Evolutionary conservation across 1,140 invertebrate species (phyloP), one percentile per base, ranked within the genome.

Genomic region (Lepidotrigona ventralis): DNA sequence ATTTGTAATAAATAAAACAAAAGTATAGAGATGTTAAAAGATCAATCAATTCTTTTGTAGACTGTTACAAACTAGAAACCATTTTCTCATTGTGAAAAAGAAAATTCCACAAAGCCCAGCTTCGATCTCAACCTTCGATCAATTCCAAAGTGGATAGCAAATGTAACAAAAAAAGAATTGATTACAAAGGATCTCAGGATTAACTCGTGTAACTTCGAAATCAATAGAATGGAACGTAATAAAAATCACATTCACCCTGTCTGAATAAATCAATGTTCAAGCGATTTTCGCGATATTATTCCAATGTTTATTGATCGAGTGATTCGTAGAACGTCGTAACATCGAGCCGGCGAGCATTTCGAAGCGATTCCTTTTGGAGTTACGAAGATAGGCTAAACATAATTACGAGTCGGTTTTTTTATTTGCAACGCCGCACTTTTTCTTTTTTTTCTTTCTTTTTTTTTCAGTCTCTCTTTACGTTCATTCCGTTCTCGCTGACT

Each of bases 321-420:
- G 15, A 9, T 33, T 21, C 70, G 70, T 2, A 6, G 6, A 23
- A 23, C 26, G 19, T 51, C 69, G 69, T n/a, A 53, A 72, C 70
- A 17, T 21, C 15, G n/a, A 14, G 51, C 33, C 51, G 14, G 46
- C 29, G 26, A n/a, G 19, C 68, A n/a, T 39, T 39, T 19, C 19
- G 19, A 33, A 46, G 68, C 56, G 23, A 46, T 60, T 75, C 58
- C 56, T 11, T 21, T 75, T 33, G 56, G 33, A 75, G 46, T 75
- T 14, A 75, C 53, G 33, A 15, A 51, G 72, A 60, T 21, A 17
- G 66, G n/a, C n/a, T n/a, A n/a, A n/a, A n/a, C 85, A 85, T 88
- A 89, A 89, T 89, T 89, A 89, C 83, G 56, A 73, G 76, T n/a
- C n/a, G 39, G 87, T 87, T 46, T 46, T 89, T 89, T 88, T 89